Base-by-base conservation (phyloP, 1,140 invertebrate genomes). In the Alviniconcha marisindica region DNA sequence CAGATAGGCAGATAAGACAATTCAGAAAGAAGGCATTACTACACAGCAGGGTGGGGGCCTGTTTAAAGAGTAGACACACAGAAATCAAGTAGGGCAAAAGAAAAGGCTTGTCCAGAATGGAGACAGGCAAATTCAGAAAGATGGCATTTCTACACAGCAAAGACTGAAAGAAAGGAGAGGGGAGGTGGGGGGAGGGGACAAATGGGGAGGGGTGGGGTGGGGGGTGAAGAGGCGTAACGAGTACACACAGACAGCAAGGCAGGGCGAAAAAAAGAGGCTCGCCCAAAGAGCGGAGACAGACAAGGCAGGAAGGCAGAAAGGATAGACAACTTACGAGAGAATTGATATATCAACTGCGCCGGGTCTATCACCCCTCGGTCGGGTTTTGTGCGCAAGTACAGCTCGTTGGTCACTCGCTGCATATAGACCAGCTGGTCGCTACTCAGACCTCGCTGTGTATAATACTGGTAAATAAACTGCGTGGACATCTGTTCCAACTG, bases 321-420 rank as follows among this genome's bases (percentile, higher is more conserved):
- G 42, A 33, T 28, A 44, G 42, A 33, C 82, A 80, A 91, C 92
- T 92, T 91, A 92, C 92, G 87, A 87, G 91, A 91, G 86, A 92
- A 92, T 80, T 92, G 91, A 89, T 92, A 92, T 51, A 90, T 89
- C 85, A 92, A 90, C 87, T 91, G 91, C 66, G 89, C 83, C 28
- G 91, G 87, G 84, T 91, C 91, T 74, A 91, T 81, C 77, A 86
- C 81, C 51, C 86, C 73, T 40, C 87, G 84, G 83, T 90, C 88
- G 66, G 84, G 80, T 88, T 90, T 90, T 83, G 88, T 85, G 71
- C 86, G 89, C 78, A 92, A 87, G 85, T 90, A 89, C 84, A 85
- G 86, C 83, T 91, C 90, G 82, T 90, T 90, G 79, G 90, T 88
- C 44, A 91, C 88, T 71, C 91, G 85, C 88, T 91, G 91, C 88